phyloP scores from a whole-genome alignment of 2,113 vertebrate genomes.

The Austrofundulus limnaeus region DNA sequence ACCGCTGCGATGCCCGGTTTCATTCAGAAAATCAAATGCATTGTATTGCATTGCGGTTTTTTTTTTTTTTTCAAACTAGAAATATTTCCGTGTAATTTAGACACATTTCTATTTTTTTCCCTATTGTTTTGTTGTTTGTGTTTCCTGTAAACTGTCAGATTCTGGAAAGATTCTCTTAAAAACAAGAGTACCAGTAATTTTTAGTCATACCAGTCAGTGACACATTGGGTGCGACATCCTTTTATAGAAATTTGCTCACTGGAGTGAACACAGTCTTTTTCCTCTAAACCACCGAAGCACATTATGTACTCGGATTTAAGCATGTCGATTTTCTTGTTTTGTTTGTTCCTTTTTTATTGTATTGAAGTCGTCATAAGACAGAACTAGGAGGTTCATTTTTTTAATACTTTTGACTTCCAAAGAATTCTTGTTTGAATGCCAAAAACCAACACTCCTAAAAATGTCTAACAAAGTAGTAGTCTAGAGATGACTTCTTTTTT shows the following conservation, averaged over 20 bases:
- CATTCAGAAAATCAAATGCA: neutral
- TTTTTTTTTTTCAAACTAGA: neutral
- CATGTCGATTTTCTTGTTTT: conserved; percentile 61
- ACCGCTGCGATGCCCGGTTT: neutral
- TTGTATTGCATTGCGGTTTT: too few relatives aligned
- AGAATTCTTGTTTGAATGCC: conserved; percentile 43
- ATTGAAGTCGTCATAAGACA: conserved; percentile 8
- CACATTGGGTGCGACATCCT: conserved; percentile 26
- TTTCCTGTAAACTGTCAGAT: conserved; percentile 46
- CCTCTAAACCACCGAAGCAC: conserved; percentile 9
- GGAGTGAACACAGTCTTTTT: neutral
- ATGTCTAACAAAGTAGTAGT: neutral
- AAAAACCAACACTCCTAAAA: conserved; percentile 41
- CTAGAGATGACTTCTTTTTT: neutral
- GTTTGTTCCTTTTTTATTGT: conserved; percentile 27
- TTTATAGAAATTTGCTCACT: conserved; percentile 23
- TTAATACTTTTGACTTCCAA: conserved; percentile 4
- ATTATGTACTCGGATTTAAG: conserved; percentile 20
- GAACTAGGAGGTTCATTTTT: conserved; percentile 23
- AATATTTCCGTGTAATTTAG: neutral
- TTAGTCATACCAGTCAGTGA: conserved; percentile 32
- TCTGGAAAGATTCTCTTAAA: conserved; percentile 19
- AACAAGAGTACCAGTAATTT: conserved; percentile 20
- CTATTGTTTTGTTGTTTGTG: neutral
- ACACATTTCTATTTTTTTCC: neutral